phyloP scores from a whole-genome alignment of 2,113 vertebrate species.

The Thalassarche chlororhynchos region DNA sequence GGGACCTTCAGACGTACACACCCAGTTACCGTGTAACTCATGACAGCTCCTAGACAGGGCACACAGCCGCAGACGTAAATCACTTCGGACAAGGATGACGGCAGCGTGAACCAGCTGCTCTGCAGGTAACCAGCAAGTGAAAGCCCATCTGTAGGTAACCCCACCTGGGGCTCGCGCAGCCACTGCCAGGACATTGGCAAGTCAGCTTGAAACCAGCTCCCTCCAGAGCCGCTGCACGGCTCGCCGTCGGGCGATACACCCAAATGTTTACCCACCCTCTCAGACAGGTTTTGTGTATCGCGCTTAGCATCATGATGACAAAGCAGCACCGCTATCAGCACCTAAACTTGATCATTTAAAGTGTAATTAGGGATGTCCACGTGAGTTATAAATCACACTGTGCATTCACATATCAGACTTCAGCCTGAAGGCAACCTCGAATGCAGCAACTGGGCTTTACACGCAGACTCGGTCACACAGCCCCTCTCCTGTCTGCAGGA shows the following conservation, averaged over 20 bases:
- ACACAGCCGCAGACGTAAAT: not conserved
- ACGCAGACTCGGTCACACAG: not conserved
- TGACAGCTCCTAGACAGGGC: slow-evolving; percentile 14
- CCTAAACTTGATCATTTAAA: accelerated
- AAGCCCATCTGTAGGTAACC: accelerated
- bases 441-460: accelerated
- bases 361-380: not conserved
- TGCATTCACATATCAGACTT: accelerated
- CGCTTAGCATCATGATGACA: accelerated
- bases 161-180: accelerated
- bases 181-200: accelerated
- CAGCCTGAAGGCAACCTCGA: not conserved
- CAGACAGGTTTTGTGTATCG: accelerated
- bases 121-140: not conserved
- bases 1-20: slow-evolving; percentile 76
- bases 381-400: accelerated
- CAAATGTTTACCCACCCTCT: accelerated
- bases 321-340: not conserved
- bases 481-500: not conserved
- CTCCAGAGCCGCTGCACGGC: accelerated
- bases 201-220: not conserved
- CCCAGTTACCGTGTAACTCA: slow-evolving; percentile 66
- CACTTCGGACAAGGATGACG: not conserved
- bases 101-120: not conserved
- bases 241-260: accelerated